These are phyloP conservation scores for Epinotia ramella DNA, from an alignment of 2,888 invertebrate species.

Conservation along the genomic window DNA sequence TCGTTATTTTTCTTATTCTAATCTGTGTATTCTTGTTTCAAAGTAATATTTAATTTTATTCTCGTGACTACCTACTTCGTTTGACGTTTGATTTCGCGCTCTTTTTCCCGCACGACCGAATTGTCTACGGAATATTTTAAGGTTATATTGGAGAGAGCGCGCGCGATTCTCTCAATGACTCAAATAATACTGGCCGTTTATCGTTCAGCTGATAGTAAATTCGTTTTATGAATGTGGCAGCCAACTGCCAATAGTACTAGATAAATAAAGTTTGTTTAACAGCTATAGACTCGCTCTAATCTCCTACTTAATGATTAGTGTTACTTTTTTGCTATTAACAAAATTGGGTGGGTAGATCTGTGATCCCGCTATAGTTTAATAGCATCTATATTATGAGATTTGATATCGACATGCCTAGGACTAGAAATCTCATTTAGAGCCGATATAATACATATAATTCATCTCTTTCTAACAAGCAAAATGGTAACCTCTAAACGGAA, in stretches of 20 bases:
- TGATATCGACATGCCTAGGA: no score
- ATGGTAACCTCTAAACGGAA: no score
- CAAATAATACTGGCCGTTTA: conserved; percentile 36
- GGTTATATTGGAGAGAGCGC: conserved; percentile 23
- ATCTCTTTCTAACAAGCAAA: no score
- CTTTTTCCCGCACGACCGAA: conserved; percentile 9
- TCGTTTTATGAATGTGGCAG: conserved; percentile 9
- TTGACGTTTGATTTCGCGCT: conserved; percentile 35
- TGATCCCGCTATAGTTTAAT: no score
- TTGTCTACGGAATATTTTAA: conserved; percentile 22
- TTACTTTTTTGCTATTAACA: no score
- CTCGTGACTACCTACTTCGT: conserved; percentile 14
- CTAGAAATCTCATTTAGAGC: no score
- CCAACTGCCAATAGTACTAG: background rate
- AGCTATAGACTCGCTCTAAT: background rate
- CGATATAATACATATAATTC: no score
- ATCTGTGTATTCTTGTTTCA: background rate
- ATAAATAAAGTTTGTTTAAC: background rate
- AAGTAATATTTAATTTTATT: background rate
- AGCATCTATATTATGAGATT: no score
- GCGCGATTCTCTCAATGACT: conserved; percentile 28
- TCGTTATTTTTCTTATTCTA: background rate
- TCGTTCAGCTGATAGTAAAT: conserved; percentile 26
- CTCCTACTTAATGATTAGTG: no score
- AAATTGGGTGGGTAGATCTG: no score